Evolutionary conservation across 2,888 invertebrate species (phyloP).

Genomic region (Drosophila emarginata): DNA sequence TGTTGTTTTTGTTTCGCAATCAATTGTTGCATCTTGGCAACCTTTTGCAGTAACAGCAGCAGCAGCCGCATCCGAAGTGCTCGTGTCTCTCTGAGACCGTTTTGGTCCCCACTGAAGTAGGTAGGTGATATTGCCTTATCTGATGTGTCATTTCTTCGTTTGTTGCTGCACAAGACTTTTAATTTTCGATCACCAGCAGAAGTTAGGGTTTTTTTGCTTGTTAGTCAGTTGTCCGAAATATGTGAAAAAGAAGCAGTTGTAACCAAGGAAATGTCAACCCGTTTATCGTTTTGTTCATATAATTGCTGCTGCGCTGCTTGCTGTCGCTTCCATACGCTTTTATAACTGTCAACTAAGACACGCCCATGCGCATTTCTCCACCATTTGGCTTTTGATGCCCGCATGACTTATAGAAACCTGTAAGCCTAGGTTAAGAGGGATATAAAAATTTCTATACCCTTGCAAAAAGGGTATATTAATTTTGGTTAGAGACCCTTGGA

Average conservation of each 20-base stretch:
- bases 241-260: slow-evolving; percentile 11
- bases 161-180: slow-evolving; percentile 70
- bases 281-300: slow-evolving; percentile 64
- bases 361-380: slow-evolving; percentile 30
- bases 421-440: too few relatives aligned
- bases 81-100: slow-evolving; percentile 36
- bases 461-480: too few relatives aligned
- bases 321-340: slow-evolving; percentile 44
- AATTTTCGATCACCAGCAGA: slow-evolving; percentile 45
- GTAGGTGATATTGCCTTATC: slow-evolving; percentile 81
- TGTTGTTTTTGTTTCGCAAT: slow-evolving; percentile 58
- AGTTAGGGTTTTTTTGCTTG: slow-evolving; percentile 67
- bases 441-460: too few relatives aligned
- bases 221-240: slow-evolving; percentile 57
- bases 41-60: slow-evolving; percentile 51
- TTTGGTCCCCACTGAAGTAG: slow-evolving; percentile 28
- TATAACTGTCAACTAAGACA: slow-evolving; percentile 21
- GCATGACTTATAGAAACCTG: too few relatives aligned
- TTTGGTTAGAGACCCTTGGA: too few relatives aligned
- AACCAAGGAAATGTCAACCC: slow-evolving; percentile 29
- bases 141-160: slow-evolving; percentile 80
- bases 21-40: slow-evolving; percentile 79
- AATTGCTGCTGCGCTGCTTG: slow-evolving; percentile 49
- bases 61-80: slow-evolving; percentile 35
- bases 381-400: slow-evolving; percentile 8